phyloP scores from a whole-genome alignment of 2,797 vertebrate species.

The Cryptoprocta ferox region DNA sequence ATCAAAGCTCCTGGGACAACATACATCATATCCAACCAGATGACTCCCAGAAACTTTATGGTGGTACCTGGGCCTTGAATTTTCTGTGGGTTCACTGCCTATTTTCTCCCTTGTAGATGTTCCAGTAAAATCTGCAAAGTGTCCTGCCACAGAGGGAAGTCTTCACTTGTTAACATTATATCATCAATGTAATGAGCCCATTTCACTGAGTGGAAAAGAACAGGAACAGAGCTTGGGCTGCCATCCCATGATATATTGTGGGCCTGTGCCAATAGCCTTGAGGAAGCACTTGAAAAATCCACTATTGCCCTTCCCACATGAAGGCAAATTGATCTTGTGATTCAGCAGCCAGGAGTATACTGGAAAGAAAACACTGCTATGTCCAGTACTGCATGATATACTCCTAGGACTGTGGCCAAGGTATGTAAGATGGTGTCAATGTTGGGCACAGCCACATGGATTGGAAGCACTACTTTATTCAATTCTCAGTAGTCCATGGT shows the following conservation, averaged over 20 bases:
- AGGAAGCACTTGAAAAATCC: not conserved
- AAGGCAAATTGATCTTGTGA: not conserved
- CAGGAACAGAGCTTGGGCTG: not conserved
- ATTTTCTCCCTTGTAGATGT: not conserved
- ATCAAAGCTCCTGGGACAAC: not conserved
- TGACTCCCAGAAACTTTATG: not conserved
- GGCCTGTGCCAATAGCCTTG: not conserved
- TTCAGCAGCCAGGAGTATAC: not conserved
- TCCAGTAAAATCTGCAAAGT: not conserved
- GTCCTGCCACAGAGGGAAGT: not conserved
- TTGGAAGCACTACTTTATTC: not conserved
- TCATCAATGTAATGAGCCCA: too few relatives aligned
- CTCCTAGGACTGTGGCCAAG: not conserved
- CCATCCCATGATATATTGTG: too few relatives aligned
- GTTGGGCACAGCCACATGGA: not conserved
- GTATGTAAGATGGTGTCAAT: not conserved
- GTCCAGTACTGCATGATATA: too few relatives aligned
- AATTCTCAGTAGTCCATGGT: not conserved
- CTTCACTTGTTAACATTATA: not conserved
- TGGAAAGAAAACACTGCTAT: not conserved
- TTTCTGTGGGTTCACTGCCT: not conserved
- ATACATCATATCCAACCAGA: not conserved
- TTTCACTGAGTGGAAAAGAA: not conserved
- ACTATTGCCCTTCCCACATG: not conserved
- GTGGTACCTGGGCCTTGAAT: too few relatives aligned